Base-by-base conservation (phyloP, 2,797 vertebrate species). In the Micrastur ruficollis region DNA sequence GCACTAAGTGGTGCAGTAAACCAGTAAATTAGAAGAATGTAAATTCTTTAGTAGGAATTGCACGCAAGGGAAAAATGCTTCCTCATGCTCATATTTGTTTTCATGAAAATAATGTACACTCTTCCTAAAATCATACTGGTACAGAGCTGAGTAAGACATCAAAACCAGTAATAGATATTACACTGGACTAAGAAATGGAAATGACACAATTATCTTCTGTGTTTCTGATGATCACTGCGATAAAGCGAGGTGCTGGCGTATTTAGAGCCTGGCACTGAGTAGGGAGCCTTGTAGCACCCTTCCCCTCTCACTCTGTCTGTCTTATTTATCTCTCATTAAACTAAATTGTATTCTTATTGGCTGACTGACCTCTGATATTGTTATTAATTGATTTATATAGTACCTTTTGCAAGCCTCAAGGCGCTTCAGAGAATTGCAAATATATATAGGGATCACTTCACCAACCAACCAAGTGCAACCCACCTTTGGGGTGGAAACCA, bases 21-120 rank as follows among this genome's bases (percentile, higher is more conserved):
- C 98, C 98, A 98, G 98, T 98, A 98, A 98, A 98, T 98, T 98
- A 98, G 98, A 98, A 98, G 98, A 98, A 98, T 98, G 98, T 98
- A 98, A 98, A 98, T 98, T 98, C 98, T 98, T 98, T 97, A 98
- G 97, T 94, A 97, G 98, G 97, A 98, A 98, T 98, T 98, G 98
- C 98, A 98, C 97, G 82, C 98, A 97, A 97, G 98, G 98, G 98
- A 95, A 97, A 98, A 98, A 98, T 98, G 98, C 97, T 97, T 98
- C 97, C 97, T 98, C 98, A 98, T 97, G 97, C 98, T 98, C 97
- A 97, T 98, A 98, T 98, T 98, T 98, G 98, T 98, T 98, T 98
- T 98, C 98, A 98, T 98, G 98, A 98, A 98, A 98, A 98, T 98
- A 98, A 98, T 98, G 98, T 98, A 98, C 96, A 98, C 92, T 98